These are phyloP conservation scores for Crypturellus undulatus DNA, from an alignment of 2,113 vertebrate species.

Conservation along the genomic window DNA sequence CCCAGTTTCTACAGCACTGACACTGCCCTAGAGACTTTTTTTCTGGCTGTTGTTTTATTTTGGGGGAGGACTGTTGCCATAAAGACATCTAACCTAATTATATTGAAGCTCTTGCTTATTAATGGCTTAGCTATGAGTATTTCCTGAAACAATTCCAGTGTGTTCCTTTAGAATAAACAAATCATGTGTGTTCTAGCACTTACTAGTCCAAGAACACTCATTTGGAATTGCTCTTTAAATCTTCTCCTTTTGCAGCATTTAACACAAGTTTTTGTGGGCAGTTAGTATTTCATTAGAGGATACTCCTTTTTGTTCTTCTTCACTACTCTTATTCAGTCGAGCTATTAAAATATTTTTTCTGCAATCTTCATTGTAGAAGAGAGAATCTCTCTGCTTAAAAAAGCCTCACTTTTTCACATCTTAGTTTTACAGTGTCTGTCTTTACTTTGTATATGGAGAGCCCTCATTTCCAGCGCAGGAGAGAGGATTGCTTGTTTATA, in stretches of 20 bases:
- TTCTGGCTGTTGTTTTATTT: neutral
- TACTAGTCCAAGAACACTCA: neutral
- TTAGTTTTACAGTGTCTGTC: neutral
- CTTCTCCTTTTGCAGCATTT: neutral
- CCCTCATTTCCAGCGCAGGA: neutral
- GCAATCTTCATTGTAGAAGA: neutral
- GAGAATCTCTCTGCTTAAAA: neutral
- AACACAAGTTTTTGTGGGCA: neutral
- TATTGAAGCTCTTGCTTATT: neutral
- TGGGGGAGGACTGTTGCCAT: neutral
- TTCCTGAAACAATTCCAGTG: neutral
- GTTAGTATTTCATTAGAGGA: neutral
- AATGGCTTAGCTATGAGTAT: neutral
- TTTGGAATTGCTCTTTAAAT: neutral
- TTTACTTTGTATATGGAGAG: neutral
- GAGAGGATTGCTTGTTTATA: neutral
- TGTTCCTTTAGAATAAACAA: neutral
- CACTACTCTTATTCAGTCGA: neutral
- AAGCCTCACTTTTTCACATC: neutral
- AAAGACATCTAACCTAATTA: neutral
- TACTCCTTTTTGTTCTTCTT: neutral
- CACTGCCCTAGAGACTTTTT: neutral
- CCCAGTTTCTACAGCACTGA: neutral
- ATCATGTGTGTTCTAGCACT: neutral
- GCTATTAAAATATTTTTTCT: neutral